Evolutionary conservation across 2,797 vertebrate species (phyloP).

Genomic region (Esox lucius): DNA sequence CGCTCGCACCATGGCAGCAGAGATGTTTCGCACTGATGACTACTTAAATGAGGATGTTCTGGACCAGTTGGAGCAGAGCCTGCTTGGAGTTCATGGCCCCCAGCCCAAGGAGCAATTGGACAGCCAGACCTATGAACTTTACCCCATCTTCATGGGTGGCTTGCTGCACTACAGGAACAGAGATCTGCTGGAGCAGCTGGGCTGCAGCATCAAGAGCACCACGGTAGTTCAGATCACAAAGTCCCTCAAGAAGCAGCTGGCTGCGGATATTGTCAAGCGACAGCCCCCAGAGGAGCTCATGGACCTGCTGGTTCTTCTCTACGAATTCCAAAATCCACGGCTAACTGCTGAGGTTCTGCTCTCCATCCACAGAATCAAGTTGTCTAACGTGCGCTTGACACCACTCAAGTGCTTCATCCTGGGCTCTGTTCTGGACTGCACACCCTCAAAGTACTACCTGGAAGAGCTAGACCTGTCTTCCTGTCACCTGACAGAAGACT

Average conservation of each 20-base stretch:
- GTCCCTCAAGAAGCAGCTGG: slow-evolving; percentile 85
- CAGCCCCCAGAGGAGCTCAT: slow-evolving; percentile 90
- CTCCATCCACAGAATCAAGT: slow-evolving; percentile 80
- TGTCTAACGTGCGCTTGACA: slow-evolving; percentile 86
- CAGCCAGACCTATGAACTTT: slow-evolving; percentile 89
- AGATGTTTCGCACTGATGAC: slow-evolving; percentile 93
- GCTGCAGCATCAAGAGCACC: slow-evolving; percentile 89
- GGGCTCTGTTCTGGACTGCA: slow-evolving; percentile 81
- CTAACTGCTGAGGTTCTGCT: slow-evolving; percentile 86
- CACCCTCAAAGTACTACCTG: slow-evolving; percentile 75
- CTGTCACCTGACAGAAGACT: slow-evolving; percentile 81
- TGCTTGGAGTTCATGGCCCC: slow-evolving; percentile 91
- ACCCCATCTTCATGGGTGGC: slow-evolving; percentile 95
- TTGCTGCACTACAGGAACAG: slow-evolving; percentile 90
- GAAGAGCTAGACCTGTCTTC: slow-evolving; percentile 87
- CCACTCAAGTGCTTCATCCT: slow-evolving; percentile 90
- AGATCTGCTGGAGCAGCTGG: slow-evolving; percentile 86
- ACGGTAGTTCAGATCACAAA: slow-evolving; percentile 87
- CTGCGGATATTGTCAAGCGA: slow-evolving; percentile 76
- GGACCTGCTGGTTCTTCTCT: slow-evolving; percentile 92
- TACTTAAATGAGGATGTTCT: slow-evolving; percentile 91
- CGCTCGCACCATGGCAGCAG: slow-evolving; percentile 87
- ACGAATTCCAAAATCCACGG: slow-evolving; percentile 93
- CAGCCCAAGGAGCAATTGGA: slow-evolving; percentile 70
- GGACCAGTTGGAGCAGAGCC: slow-evolving; percentile 91